Percentiles rank a stretch among this genome's conserved stretches.
These are phyloP conservation scores for Myiagra hebetior DNA, from an alignment of 2,113 vertebrate species.

Conservation along the genomic window DNA sequence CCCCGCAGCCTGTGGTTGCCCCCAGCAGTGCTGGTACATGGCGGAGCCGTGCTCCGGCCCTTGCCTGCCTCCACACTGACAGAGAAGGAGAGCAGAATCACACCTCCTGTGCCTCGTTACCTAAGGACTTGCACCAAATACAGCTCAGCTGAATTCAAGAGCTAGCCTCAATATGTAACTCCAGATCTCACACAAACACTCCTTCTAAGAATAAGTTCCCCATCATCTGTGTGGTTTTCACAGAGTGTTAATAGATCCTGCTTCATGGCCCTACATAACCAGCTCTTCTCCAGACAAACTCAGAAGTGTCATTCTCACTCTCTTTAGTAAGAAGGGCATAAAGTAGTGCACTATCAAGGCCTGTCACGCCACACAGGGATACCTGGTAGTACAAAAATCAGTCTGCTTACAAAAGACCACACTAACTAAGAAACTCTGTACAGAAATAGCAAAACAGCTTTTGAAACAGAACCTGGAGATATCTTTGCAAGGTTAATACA, in stretches of 20 bases:
- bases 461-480: background rate
- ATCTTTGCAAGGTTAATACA: background rate
- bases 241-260: background rate
- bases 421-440: background rate
- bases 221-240: background rate
- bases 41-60: fast-evolving
- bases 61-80: fast-evolving
- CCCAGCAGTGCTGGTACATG: background rate
- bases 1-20: fast-evolving
- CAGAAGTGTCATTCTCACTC: background rate
- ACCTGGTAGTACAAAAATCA: background rate
- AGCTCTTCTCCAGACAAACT: background rate
- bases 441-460: background rate
- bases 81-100: background rate
- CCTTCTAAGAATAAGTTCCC: constrained; percentile 15
- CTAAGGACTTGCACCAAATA: background rate
- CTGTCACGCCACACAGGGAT: background rate
- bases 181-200: background rate
- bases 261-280: background rate
- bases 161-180: background rate
- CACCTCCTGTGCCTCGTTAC: background rate
- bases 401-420: background rate
- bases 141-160: background rate
- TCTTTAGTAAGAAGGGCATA: background rate
- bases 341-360: background rate